A percentile compares a stretch with the other conserved stretches of the same genome.
phyloP scores from a whole-genome alignment of 1,140 invertebrate genomes.

The Lysiphlebus fabarum region DNA sequence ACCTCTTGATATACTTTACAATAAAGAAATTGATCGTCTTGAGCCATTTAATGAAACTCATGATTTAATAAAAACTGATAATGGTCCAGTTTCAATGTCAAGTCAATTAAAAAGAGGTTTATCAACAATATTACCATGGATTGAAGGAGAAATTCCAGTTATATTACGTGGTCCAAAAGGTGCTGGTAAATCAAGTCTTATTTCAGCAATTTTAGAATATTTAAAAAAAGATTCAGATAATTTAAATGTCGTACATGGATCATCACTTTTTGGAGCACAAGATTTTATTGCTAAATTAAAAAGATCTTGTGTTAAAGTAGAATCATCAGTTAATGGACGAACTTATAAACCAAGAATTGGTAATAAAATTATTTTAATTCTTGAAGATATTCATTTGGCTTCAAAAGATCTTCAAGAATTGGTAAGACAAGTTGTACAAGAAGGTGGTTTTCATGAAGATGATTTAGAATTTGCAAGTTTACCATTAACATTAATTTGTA shows the following conservation, averaged over 20 bases:
- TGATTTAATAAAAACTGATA: slow-evolving; percentile 33
- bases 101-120: slow-evolving; percentile 43
- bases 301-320: slow-evolving; percentile 44
- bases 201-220: slow-evolving; percentile 36
- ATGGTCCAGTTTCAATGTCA: slow-evolving; percentile 39
- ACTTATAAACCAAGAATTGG: slow-evolving; percentile 47
- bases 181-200: slow-evolving; percentile 46
- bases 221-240: slow-evolving; percentile 36
- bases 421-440: slow-evolving; percentile 45
- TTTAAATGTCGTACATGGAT: slow-evolving; percentile 37
- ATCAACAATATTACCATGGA: slow-evolving; percentile 42
- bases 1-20: slow-evolving; percentile 44
- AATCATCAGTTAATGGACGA: slow-evolving; percentile 45
- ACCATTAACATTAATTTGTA: slow-evolving; percentile 43
- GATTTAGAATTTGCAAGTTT: slow-evolving; percentile 50
- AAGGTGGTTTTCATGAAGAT: slow-evolving; percentile 50
- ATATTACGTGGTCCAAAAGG: slow-evolving; percentile 44
- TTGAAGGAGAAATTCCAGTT: slow-evolving; percentile 38
- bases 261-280: slow-evolving; percentile 44
- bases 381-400: slow-evolving; percentile 48
- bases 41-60: slow-evolving; percentile 35
- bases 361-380: slow-evolving; percentile 38
- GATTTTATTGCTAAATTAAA: slow-evolving; percentile 45
- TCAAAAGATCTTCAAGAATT: slow-evolving; percentile 47
- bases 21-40: slow-evolving; percentile 40